Percentiles rank a stretch among this genome's conserved stretches.
Conservation (phyloP, 2,797 vertebrate genomes). For the Cynodonichthys magdalenae region DNA sequence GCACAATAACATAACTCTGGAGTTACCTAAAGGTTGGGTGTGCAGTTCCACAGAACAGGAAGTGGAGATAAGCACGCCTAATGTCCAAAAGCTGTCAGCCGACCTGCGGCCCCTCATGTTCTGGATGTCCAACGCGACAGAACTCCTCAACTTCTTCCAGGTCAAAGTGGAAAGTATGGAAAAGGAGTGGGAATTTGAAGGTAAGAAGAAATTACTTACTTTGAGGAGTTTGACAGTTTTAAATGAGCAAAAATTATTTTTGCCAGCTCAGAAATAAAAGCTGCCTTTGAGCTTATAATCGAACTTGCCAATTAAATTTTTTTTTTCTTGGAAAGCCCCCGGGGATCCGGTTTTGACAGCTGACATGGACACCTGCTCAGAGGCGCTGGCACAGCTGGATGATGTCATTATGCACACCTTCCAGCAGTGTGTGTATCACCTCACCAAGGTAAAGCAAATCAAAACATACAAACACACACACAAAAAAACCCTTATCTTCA, state of each 20-base stretch:
- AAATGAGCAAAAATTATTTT: conserved; percentile 16
- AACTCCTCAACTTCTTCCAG: conserved; percentile 93
- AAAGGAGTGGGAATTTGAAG: conserved; percentile 92
- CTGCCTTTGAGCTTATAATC: conserved; percentile 30
- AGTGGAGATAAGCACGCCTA: conserved; percentile 80
- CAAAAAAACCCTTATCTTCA: too few species aligned
- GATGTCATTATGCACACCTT: conserved; percentile 97
- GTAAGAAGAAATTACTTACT: conserved; percentile 69
- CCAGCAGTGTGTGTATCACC: conserved; percentile 95
- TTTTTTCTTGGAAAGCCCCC: conserved; percentile 67
- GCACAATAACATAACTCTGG: conserved; percentile 44
- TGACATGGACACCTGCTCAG: conserved; percentile 92
- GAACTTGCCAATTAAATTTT: conserved; percentile 8
- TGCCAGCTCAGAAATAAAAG: conserved; percentile 33
- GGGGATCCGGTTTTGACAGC: conserved; percentile 87
- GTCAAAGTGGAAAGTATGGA: conserved; percentile 91
- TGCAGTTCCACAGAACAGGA: conserved; percentile 84
- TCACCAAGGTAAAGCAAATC: conserved; percentile 86
- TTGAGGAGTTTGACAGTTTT: background rate
- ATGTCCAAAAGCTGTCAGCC: conserved; percentile 86
- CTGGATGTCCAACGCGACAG: conserved; percentile 95
- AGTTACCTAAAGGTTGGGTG: conserved; percentile 45
- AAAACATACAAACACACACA: background rate
- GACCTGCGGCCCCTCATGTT: conserved; percentile 92
- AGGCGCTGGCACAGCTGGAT: conserved; percentile 91